Base-by-base conservation (phyloP, 2,113 vertebrate genomes). In the Beaufortia kweichowensis region DNA sequence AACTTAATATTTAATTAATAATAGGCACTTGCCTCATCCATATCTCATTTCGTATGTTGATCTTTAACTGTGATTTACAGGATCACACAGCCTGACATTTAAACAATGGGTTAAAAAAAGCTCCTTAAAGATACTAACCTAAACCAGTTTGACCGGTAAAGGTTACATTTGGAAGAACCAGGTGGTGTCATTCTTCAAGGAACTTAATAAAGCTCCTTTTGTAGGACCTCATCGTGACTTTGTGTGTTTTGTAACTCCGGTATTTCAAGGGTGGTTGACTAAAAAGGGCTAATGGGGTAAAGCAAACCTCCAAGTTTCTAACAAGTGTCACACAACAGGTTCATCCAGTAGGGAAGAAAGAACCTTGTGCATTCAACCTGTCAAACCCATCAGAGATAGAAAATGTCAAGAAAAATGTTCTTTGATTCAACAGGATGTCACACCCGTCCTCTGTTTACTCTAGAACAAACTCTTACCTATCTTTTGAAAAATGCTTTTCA, bases 241-340 rank as follows among this genome's bases (percentile, higher is more conserved):
- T 50, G 0, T 2, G 28, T 21, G 11, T 46, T 73, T 66, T 43
- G 24, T 64, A 41, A 23, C 24, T 35, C 43, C 9, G 31, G 17
- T 12, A 75, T 64, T 63, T 75, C 31, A 41, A 68, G 6, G 12
- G n/a, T 41, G 28, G 11, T 59, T 53, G 24, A 5, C 28, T 28
- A 35, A 19, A 53, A 2, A 24, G 28, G 60, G 55, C 23, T 62
- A 28, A 29, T 67, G 11, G 17, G 41, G 23, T 41, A n/a, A 66
- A 55, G 62, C 28, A 41, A 56, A 48, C 17, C 73, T 56, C 31
- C 28, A 66, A 56, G 8, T 79, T 67, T 48, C 7, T 12, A 17
- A 35, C 35, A 46, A 0, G 23, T 76, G 26, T 2, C 56, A 6
- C 5, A 2, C n/a, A 19, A 35, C 56, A 41, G 41, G 29, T 41